phyloP scores from a whole-genome alignment of 2,888 invertebrate genomes.

The Acrobeloides nanus region DNA sequence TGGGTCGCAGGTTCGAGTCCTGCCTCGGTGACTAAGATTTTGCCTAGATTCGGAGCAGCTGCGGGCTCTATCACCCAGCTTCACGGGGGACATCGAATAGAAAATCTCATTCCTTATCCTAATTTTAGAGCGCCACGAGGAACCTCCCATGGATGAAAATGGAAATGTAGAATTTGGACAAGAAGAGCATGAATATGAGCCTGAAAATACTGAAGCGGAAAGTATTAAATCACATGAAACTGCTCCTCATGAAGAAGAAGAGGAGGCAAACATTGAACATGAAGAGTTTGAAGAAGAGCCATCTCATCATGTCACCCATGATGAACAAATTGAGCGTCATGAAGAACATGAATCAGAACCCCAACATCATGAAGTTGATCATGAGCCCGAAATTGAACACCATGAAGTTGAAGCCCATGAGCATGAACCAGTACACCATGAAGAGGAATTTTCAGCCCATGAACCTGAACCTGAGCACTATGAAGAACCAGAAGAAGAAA shows the following conservation, averaged over 20 bases:
- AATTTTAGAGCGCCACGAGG: too few relatives aligned
- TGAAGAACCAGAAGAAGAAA: neutral
- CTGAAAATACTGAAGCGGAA: neutral
- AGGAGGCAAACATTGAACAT: neutral
- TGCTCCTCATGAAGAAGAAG: neutral
- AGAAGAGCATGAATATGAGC: neutral
- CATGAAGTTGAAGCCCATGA: neutral
- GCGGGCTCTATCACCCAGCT: too few relatives aligned
- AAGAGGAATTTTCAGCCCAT: neutral
- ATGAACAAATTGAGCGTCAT: neutral
- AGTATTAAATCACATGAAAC: neutral
- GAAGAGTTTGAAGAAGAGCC: neutral
- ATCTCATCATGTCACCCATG: too few relatives aligned
- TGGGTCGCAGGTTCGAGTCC: too few relatives aligned
- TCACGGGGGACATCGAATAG: too few relatives aligned
- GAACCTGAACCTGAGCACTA: neutral
- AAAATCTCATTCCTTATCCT: too few relatives aligned
- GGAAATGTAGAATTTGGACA: neutral
- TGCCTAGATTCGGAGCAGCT: too few relatives aligned
- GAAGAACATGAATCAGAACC: slow-evolving; percentile 3
- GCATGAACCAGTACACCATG: neutral
- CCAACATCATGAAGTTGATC: neutral
- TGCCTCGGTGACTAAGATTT: too few relatives aligned
- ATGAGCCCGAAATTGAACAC: too few relatives aligned
- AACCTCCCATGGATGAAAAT: too few relatives aligned